Evolutionary conservation across 1,140 invertebrate genomes (phyloP).

Genomic region (Akabosia matsudoensis): DNA sequence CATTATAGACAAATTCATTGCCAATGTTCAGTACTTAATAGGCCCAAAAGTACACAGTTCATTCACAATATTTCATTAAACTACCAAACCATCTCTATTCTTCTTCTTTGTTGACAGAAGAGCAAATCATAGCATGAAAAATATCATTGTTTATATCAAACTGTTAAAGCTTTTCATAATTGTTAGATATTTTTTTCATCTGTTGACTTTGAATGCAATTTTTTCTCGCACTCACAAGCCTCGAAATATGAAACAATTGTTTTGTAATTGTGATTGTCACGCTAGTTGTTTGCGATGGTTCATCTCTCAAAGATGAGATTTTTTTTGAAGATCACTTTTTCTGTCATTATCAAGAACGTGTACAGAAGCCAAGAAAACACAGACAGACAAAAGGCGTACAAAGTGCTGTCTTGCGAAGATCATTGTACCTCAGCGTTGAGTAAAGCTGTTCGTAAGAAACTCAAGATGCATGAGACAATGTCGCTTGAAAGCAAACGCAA

Average conservation of each 20-base stretch:
- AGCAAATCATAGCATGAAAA: background rate
- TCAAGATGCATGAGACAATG: too few species aligned
- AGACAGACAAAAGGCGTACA: too few species aligned
- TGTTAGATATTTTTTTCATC: background rate
- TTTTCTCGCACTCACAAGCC: too few species aligned
- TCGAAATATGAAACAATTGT: background rate
- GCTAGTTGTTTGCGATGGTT: background rate
- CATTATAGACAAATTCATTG: background rate
- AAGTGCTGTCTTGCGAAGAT: too few species aligned
- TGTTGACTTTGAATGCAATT: background rate
- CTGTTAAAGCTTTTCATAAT: too few species aligned
- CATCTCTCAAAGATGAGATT: background rate
- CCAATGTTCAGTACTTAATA: background rate
- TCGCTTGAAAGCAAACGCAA: background rate
- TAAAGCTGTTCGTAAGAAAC: too few species aligned
- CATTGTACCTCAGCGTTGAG: too few species aligned
- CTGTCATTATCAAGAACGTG: too few species aligned
- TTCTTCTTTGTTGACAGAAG: background rate
- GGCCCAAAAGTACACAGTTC: too few species aligned
- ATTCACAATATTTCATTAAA: background rate
- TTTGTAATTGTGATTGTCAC: background rate
- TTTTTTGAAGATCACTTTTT: background rate
- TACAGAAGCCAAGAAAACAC: too few species aligned
- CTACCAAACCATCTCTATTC: background rate
- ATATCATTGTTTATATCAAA: too few species aligned